These are phyloP conservation scores for Cariama cristata DNA, from an alignment of 2,113 vertebrate genomes.

Conservation along the genomic window DNA sequence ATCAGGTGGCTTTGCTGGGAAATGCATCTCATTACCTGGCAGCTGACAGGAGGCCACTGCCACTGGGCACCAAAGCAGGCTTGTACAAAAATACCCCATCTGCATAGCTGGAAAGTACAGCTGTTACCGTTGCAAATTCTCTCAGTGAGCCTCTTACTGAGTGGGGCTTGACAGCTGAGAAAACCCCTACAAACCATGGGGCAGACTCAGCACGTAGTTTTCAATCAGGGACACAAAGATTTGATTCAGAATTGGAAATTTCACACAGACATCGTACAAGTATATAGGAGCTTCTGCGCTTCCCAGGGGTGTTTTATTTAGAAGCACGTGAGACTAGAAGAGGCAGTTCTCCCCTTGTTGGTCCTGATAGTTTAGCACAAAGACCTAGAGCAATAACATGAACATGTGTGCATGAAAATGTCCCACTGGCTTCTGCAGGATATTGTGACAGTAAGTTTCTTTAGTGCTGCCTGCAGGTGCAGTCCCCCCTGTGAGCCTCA, in stretches of 20 bases:
- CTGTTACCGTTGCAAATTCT: background rate
- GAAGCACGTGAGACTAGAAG: accelerated
- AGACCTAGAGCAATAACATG: background rate
- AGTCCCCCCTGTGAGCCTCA: background rate
- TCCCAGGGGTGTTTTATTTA: background rate
- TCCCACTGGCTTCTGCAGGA: background rate
- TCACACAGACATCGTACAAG: background rate
- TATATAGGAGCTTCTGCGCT: background rate
- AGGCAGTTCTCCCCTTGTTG: background rate
- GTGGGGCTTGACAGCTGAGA: background rate
- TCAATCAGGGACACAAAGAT: background rate
- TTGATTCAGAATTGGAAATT: background rate
- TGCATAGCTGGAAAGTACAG: background rate
- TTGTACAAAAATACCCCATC: background rate
- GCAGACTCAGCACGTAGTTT: background rate
- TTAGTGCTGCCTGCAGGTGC: background rate
- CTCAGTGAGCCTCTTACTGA: background rate
- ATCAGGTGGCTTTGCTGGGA: constrained; percentile 39
- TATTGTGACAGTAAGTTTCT: background rate
- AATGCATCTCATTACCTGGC: background rate
- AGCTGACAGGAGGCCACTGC: background rate
- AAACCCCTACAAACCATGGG: background rate
- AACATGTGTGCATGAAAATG: accelerated
- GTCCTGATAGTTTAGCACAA: background rate
- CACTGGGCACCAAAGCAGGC: background rate